Conservation (phyloP, 2,888 invertebrate species). For the Aplocera efformata region DNA sequence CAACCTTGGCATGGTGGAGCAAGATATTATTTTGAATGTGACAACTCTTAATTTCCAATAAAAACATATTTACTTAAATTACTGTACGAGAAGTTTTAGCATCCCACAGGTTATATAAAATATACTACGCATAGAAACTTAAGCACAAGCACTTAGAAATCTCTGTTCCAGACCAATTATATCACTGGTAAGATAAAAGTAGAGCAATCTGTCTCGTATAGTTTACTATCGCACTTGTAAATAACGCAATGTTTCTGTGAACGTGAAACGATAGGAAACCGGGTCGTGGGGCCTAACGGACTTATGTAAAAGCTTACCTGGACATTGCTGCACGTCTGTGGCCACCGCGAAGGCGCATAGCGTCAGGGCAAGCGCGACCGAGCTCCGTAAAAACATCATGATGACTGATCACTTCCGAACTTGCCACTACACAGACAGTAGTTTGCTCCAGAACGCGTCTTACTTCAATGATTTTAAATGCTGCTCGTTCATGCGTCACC, state of each 20-base stretch:
- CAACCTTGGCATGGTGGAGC: too few relatives aligned
- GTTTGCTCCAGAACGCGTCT: slow-evolving; percentile 7
- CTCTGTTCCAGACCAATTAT: too few relatives aligned
- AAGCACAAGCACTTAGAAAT: too few relatives aligned
- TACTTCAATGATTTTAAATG: slow-evolving; percentile 9
- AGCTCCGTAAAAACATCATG: slow-evolving; percentile 51
- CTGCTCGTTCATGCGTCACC: slow-evolving; percentile 9
- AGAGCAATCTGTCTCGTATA: background rate
- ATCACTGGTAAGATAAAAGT: too few relatives aligned
- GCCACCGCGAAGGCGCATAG: slow-evolving; percentile 47
- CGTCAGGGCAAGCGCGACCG: slow-evolving; percentile 46
- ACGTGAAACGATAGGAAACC: slow-evolving; percentile 48
- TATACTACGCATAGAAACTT: too few relatives aligned
- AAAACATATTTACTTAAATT: too few relatives aligned
- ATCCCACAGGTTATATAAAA: too few relatives aligned
- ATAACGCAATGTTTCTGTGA: slow-evolving; percentile 20
- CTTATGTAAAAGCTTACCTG: slow-evolving; percentile 59
- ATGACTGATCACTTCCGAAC: slow-evolving; percentile 35
- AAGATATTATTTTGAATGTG: too few relatives aligned
- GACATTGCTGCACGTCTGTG: slow-evolving; percentile 59
- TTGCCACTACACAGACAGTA: slow-evolving; percentile 4
- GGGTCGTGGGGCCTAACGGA: slow-evolving; percentile 42
- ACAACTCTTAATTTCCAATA: too few relatives aligned
- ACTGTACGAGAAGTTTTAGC: too few relatives aligned
- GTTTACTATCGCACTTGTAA: slow-evolving; percentile 6